These are phyloP conservation scores for Eulemur mongoz DNA, from an alignment of 2,797 vertebrate genomes.

Conservation along the genomic window DNA sequence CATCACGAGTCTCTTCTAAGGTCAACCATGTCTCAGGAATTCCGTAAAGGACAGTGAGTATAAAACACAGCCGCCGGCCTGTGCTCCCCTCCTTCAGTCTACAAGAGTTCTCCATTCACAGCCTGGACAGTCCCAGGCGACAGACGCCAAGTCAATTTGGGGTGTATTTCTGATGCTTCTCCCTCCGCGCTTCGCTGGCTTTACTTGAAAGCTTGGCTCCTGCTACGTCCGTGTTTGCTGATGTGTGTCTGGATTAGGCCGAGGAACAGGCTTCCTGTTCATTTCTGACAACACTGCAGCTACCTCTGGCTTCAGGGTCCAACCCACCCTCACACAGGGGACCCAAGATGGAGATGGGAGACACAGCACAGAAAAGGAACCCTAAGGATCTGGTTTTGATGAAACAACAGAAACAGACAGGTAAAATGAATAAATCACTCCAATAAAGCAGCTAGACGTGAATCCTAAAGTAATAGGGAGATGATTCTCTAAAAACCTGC, in stretches of 20 bases:
- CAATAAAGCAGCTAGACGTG: background rate
- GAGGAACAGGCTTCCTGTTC: slow-evolving; percentile 27
- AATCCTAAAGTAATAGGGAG: background rate
- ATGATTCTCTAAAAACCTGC: background rate
- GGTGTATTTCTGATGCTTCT: slow-evolving; percentile 58
- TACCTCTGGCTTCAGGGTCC: background rate
- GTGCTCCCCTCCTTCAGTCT: slow-evolving; percentile 54
- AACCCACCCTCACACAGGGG: background rate
- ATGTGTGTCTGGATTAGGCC: slow-evolving; percentile 32
- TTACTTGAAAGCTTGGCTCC: slow-evolving; percentile 57
- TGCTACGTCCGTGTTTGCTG: slow-evolving; percentile 17
- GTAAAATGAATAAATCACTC: background rate
- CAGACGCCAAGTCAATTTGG: slow-evolving; percentile 62
- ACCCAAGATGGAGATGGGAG: background rate
- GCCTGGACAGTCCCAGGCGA: background rate
- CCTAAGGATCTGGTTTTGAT: background rate
- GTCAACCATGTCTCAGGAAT: slow-evolving; percentile 66
- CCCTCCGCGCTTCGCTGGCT: slow-evolving; percentile 20
- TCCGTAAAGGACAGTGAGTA: slow-evolving; percentile 59
- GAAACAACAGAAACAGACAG: background rate
- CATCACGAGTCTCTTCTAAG: slow-evolving; percentile 47
- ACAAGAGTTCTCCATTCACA: slow-evolving; percentile 80
- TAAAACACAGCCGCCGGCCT: slow-evolving; percentile 35
- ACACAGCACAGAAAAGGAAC: background rate
- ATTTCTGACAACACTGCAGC: background rate